Evolutionary conservation across 2,797 vertebrate genomes (phyloP).

Genomic region (Mareca strepera): DNA sequence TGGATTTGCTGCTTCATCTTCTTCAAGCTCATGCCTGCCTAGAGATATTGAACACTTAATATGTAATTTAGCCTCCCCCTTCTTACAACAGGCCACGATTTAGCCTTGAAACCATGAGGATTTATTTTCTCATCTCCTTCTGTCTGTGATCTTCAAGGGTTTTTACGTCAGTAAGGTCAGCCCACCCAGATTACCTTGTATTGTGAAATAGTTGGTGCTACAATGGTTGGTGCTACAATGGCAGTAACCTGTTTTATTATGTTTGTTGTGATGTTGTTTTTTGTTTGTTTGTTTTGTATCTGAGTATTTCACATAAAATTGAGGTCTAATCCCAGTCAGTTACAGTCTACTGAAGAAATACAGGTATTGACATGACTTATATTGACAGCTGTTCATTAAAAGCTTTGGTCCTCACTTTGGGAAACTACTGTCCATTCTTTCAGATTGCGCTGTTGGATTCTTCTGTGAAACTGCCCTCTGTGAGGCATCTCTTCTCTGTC

Average conservation of each 20-base stretch:
- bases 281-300: not conserved
- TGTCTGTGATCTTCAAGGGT: not conserved
- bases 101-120: not conserved
- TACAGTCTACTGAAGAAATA: not conserved
- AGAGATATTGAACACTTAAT: not conserved
- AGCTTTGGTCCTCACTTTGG: not conserved
- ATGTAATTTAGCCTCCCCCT: not conserved
- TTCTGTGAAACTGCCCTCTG: not conserved
- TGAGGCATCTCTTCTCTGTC: not conserved
- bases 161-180: not conserved
- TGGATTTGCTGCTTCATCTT: constrained; percentile 32
- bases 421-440: not conserved
- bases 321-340: not conserved
- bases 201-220: not conserved
- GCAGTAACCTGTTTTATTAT: not conserved
- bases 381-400: not conserved
- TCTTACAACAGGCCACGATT: not conserved
- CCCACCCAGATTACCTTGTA: not conserved
- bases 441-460: rapidly evolving
- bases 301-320: not conserved
- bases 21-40: not conserved
- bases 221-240: not conserved
- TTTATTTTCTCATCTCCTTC: not conserved
- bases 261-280: not conserved
- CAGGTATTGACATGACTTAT: not conserved